phyloP scores from a whole-genome alignment of 2,888 invertebrate species.

The Eupithecia abbreviata region DNA sequence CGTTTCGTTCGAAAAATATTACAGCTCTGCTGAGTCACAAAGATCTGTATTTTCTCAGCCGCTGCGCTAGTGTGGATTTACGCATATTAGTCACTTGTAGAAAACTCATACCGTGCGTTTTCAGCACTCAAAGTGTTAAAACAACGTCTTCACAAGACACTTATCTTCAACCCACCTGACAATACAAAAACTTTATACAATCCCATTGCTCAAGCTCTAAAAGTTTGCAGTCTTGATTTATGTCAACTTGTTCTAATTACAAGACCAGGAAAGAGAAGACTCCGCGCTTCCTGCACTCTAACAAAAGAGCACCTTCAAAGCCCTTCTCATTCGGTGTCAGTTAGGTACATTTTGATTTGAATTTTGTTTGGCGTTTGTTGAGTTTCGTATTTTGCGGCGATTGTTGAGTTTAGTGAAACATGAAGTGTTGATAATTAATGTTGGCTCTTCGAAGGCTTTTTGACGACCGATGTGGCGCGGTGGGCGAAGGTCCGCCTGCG shows the following conservation, averaged over 20 bases:
- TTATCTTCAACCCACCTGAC: not conserved
- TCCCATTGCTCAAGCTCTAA: not conserved
- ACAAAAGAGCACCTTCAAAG: slow-evolving; percentile 3
- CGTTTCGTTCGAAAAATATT: too few relatives aligned
- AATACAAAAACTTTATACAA: not conserved
- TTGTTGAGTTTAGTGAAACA: too few relatives aligned
- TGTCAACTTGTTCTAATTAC: slow-evolving; percentile 5
- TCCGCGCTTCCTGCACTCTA: not conserved
- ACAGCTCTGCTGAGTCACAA: too few relatives aligned
- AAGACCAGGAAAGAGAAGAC: not conserved
- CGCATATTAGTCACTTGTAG: too few relatives aligned
- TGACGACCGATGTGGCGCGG: too few relatives aligned
- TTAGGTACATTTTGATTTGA: slow-evolving; percentile 2
- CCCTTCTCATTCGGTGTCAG: slow-evolving; percentile 3
- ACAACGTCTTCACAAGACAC: not conserved
- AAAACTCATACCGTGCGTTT: too few relatives aligned
- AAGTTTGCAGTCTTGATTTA: not conserved
- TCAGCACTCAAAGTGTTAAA: too few relatives aligned
- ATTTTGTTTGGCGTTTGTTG: slow-evolving; percentile 1
- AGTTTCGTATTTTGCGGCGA: not conserved
- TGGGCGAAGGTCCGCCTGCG: too few relatives aligned
- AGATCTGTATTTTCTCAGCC: too few relatives aligned
- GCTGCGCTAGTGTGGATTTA: too few relatives aligned
- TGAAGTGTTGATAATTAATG: not conserved
- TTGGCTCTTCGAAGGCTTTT: too few relatives aligned